These are phyloP conservation scores for Anagrus nilaparvatae DNA, from an alignment of 1,140 invertebrate genomes.

Conservation along the genomic window DNA sequence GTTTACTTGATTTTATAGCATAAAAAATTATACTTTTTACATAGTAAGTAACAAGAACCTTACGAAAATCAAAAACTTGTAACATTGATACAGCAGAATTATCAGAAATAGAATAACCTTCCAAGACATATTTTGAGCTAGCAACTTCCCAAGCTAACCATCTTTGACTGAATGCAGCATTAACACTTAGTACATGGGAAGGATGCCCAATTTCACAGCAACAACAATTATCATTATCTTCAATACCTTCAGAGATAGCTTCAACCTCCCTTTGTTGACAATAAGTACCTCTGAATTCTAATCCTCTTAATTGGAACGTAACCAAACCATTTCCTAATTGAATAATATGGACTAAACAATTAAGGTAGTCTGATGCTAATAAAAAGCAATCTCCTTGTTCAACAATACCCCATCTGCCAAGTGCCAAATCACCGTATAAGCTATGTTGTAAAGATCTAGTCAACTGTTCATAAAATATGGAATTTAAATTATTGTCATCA, in stretches of 20 bases:
- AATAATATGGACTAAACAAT: slow-evolving; percentile 95
- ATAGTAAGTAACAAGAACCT: slow-evolving; percentile 94
- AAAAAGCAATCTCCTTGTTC: slow-evolving; percentile 96
- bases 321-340: slow-evolving; percentile 97
- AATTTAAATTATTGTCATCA: slow-evolving; percentile 98
- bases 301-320: slow-evolving; percentile 93
- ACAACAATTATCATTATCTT: slow-evolving; percentile 78
- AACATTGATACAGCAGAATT: slow-evolving; percentile 94
- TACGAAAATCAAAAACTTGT: slow-evolving; percentile 94
- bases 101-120: slow-evolving; percentile 96
- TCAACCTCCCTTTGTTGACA: slow-evolving; percentile 95
- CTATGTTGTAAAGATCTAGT: slow-evolving; percentile 93
- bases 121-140: slow-evolving; percentile 89
- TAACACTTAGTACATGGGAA: slow-evolving; percentile 80
- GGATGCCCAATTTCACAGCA: slow-evolving; percentile 89
- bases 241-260: slow-evolving; percentile 94
- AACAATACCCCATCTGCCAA: slow-evolving; percentile 87
- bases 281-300: slow-evolving; percentile 97
- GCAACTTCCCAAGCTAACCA: slow-evolving; percentile 98
- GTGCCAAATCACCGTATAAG: slow-evolving; percentile 84
- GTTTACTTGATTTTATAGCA: slow-evolving; percentile 74
- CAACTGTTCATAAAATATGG: slow-evolving; percentile 98
- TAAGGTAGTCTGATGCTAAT: slow-evolving; percentile 92
- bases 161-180: slow-evolving; percentile 92
- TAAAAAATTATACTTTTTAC: slow-evolving; percentile 99